Evolutionary conservation across 1,140 invertebrate species (phyloP), one percentile per base, ranked within the genome.

Genomic region (Rhagoletis pomonella): DNA sequence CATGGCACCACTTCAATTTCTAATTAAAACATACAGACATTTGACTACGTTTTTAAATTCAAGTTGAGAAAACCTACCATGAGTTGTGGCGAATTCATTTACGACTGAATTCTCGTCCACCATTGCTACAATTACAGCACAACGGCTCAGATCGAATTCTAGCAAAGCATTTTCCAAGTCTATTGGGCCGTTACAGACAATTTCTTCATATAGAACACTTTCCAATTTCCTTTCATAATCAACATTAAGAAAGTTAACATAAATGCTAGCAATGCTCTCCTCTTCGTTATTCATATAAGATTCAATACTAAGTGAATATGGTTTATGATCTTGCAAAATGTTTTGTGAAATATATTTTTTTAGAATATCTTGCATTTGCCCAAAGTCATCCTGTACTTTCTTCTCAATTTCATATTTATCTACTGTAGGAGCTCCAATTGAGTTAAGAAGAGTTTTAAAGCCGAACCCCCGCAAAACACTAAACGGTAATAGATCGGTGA

Each of bases 241-340:
- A 0, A 44, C 12, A 55, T 65, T 67, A 42, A 58, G 5, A 50
- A 86, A 87, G 19, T 87, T 88, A 29, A 86, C 55, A 69, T 87
- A 88, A 42, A 88, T 81, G 39, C 67, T 86, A 1, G 87, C n/a
- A 1, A 87, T 59, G 2, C 14, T 50, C 5, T 50, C 4, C 10
- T 87, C 55, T 29, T 87, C 88, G 10, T 58, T 42, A 69, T 87
- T 87, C 42, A 17, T 10, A 65, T 58, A 87, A 5, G 29, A 29
- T 87, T 89, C 88, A 6, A 89, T 14, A 58, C 87, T 86, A 3
- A 89, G 39, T 73, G 87, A 87, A 42, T 81, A 89, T 2, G 84
- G 59, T 60, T 87, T 59, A 59, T 55, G 59, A 58, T 87, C 47
- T 19, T 55, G 73, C 6, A n/a, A 12, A 9, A 81, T 55, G 55